These are phyloP conservation scores for Magallana ariakensis DNA, from an alignment of 1,140 invertebrate genomes.

Conservation along the genomic window DNA sequence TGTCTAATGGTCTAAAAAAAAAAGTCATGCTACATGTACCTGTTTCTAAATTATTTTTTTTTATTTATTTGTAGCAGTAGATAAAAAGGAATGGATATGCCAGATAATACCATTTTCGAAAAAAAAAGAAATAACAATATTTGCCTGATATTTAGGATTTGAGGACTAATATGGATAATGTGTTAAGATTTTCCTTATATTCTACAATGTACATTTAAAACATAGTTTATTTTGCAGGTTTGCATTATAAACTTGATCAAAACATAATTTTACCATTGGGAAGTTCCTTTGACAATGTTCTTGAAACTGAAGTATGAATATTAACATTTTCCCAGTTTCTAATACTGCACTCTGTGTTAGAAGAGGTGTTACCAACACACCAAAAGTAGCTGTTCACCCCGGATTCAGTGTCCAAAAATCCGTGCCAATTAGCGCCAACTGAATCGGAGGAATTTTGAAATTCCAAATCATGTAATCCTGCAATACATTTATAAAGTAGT, in stretches of 20 bases:
- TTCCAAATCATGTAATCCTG: constrained; percentile 56
- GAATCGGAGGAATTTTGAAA: constrained; percentile 52
- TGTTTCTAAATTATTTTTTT: too few relatives aligned
- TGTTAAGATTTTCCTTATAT: too few relatives aligned
- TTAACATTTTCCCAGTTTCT: constrained; percentile 54
- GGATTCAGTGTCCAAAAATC: constrained; percentile 56
- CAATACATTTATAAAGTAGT: not conserved
- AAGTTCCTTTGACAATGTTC: not conserved
- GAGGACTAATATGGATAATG: too few relatives aligned
- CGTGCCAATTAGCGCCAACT: constrained; percentile 57
- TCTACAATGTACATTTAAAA: too few relatives aligned
- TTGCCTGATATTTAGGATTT: too few relatives aligned
- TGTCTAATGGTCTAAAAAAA: not conserved
- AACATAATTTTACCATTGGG: not conserved
- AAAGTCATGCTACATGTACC: not conserved
- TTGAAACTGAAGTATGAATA: constrained; percentile 44
- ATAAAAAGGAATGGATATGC: too few relatives aligned
- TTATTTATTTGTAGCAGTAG: too few relatives aligned
- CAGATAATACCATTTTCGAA: too few relatives aligned
- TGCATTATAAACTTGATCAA: too few relatives aligned
- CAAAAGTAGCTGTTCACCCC: constrained; percentile 56
- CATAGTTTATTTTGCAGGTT: too few relatives aligned
- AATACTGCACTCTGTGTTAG: constrained; percentile 51
- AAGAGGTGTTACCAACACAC: constrained; percentile 56
- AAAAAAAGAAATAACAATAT: too few relatives aligned